Percentiles rank a stretch among this genome's conserved stretches.
phyloP scores from a whole-genome alignment of 2,113 vertebrate genomes.

The Tetrax tetrax region DNA sequence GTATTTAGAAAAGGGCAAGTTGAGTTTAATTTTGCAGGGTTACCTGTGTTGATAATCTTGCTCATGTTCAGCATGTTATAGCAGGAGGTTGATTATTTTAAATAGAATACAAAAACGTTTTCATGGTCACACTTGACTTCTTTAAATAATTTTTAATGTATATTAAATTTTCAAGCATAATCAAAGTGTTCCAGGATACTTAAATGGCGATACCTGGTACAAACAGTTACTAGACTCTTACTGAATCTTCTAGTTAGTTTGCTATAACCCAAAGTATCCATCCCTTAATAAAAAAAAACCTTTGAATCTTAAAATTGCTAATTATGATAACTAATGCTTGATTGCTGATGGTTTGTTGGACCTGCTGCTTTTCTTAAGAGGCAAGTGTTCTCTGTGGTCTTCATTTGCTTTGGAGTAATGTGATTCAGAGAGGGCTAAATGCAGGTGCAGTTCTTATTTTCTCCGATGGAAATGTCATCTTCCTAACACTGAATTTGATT shows the following conservation, averaged over 20 bases:
- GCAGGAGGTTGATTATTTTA: background rate
- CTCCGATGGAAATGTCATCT: background rate
- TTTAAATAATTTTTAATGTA: background rate
- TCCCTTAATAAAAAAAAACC: background rate
- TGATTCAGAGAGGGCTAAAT: background rate
- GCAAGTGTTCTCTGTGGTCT: background rate
- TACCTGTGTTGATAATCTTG: background rate
- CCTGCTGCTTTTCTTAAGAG: conserved; percentile 13
- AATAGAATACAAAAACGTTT: background rate
- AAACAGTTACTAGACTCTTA: background rate
- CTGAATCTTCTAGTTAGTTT: background rate
- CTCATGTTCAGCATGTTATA: background rate
- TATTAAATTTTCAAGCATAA: background rate
- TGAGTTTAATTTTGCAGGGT: background rate
- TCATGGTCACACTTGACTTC: accelerated
- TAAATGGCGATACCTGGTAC: background rate
- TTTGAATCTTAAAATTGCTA: background rate
- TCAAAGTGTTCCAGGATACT: background rate
- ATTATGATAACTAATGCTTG: background rate
- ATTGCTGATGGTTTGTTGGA: background rate
- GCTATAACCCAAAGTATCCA: background rate
- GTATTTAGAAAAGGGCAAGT: background rate
- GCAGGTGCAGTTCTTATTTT: conserved; percentile 19
- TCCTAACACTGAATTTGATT: conserved; percentile 1
- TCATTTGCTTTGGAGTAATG: conserved; percentile 1